A percentile compares a stretch with the other conserved stretches of the same genome.
phyloP scores from a whole-genome alignment of 2,113 vertebrate species.

The Coracopsis vasa region DNA sequence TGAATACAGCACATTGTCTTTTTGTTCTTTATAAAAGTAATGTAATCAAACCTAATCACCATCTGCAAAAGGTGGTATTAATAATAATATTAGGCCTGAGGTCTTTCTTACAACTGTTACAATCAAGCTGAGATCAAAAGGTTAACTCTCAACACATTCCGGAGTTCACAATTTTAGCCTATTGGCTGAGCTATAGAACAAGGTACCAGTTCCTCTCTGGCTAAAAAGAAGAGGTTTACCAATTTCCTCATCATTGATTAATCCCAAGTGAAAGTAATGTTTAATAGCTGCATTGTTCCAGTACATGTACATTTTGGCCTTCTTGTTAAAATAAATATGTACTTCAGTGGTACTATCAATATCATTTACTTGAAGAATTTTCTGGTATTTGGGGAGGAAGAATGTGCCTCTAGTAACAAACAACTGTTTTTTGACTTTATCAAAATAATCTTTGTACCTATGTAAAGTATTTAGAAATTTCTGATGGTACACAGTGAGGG shows the following conservation, averaged over 20 bases:
- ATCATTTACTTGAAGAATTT: background rate
- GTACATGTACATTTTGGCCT: conserved; percentile 20
- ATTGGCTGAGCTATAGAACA: conserved; percentile 44
- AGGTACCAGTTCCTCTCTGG: background rate
- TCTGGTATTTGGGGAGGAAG: background rate
- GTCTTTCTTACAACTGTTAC: conserved; percentile 7
- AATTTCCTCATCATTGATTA: conserved; percentile 48
- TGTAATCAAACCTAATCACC: conserved; percentile 44
- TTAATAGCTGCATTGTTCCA: conserved; percentile 41
- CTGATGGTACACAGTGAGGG: background rate
- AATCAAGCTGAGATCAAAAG: conserved; percentile 29
- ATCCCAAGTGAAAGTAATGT: conserved; percentile 9
- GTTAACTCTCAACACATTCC: background rate
- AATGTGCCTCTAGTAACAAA: background rate
- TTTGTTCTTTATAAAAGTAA: conserved; percentile 47
- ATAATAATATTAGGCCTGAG: conserved; percentile 30
- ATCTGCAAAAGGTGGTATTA: background rate
- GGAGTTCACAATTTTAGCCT: conserved; percentile 53
- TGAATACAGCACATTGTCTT: background rate
- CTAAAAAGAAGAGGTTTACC: conserved; percentile 11
- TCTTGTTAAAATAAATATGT: conserved; percentile 52
- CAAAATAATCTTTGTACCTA: background rate
- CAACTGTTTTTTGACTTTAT: background rate
- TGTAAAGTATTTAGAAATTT: background rate
- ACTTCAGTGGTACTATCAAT: conserved; percentile 7